phyloP scores from a whole-genome alignment of 2,888 invertebrate species.

The Dryobota labecula region DNA sequence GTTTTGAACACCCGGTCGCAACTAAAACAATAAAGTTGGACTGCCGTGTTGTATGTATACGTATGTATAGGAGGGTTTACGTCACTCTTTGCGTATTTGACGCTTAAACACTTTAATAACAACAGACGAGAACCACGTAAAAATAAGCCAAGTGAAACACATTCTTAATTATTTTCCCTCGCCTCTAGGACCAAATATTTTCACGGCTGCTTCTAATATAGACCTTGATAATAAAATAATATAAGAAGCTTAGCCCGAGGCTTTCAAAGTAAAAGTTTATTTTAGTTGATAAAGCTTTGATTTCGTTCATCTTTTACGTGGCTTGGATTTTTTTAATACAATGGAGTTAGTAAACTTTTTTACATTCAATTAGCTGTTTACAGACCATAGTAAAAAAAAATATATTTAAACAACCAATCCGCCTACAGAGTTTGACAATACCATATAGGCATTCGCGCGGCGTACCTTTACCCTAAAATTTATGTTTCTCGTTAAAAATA shows the following conservation, averaged over 20 bases:
- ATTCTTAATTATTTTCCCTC: slow-evolving; percentile 25
- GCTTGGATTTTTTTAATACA: slow-evolving; percentile 4
- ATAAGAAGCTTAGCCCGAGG: slow-evolving; percentile 10
- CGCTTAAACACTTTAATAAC: neutral
- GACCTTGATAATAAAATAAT: slow-evolving; percentile 34
- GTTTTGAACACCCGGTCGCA: too few species aligned
- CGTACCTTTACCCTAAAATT: neutral
- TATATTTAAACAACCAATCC: neutral
- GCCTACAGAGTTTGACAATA: neutral
- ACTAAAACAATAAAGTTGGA: too few species aligned
- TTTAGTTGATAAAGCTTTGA: slow-evolving; percentile 33
- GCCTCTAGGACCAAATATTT: slow-evolving; percentile 30
- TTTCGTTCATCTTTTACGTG: slow-evolving; percentile 49
- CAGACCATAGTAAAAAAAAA: neutral
- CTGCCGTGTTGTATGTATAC: too few species aligned
- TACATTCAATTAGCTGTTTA: slow-evolving; percentile 29
- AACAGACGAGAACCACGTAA: neutral
- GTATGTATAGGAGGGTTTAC: too few species aligned
- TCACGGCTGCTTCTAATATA: slow-evolving; percentile 4
- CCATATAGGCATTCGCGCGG: neutral
- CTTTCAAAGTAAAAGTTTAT: slow-evolving; percentile 35
- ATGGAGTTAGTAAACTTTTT: slow-evolving; percentile 20
- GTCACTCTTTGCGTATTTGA: too few species aligned
- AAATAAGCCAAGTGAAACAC: slow-evolving; percentile 10
- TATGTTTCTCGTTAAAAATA: neutral